Percentiles rank a stretch among this genome's conserved stretches.
Conservation (phyloP, 2,888 invertebrate species). For the Vandiemenella viatica region DNA sequence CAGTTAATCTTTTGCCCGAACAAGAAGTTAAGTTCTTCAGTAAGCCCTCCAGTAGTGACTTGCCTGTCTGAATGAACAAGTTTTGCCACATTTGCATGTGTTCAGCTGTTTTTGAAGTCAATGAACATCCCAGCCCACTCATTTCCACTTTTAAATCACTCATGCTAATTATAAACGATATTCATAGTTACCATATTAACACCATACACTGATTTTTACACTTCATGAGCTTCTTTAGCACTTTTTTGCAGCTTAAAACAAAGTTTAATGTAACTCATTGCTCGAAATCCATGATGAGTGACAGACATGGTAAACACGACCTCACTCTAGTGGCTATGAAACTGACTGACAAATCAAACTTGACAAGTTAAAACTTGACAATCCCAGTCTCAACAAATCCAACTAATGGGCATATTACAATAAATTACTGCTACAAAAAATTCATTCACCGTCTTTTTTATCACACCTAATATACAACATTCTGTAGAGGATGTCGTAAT, state of each 20-base stretch:
- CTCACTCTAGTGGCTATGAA: background rate
- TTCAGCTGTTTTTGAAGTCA: background rate
- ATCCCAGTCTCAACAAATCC: no score
- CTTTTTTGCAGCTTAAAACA: background rate
- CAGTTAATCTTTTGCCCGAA: background rate
- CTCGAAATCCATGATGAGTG: background rate
- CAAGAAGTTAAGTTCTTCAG: background rate
- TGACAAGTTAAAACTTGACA: background rate
- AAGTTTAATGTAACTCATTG: background rate
- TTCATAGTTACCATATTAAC: background rate
- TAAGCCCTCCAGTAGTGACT: background rate
- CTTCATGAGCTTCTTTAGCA: no score
- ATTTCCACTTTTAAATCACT: no score
- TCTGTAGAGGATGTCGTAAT: no score
- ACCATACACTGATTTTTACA: no score
- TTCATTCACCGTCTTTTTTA: no score
- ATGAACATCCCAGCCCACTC: background rate
- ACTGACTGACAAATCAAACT: background rate
- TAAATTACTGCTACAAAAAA: no score
- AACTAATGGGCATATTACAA: no score
- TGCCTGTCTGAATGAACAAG: no score
- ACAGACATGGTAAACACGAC: background rate
- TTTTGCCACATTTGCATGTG: background rate
- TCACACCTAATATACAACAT: no score
- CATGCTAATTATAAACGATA: background rate